phyloP scores from a whole-genome alignment of 30 jellyfish, hydroid and myxozoan species.

The Cassiopea xamachana region DNA sequence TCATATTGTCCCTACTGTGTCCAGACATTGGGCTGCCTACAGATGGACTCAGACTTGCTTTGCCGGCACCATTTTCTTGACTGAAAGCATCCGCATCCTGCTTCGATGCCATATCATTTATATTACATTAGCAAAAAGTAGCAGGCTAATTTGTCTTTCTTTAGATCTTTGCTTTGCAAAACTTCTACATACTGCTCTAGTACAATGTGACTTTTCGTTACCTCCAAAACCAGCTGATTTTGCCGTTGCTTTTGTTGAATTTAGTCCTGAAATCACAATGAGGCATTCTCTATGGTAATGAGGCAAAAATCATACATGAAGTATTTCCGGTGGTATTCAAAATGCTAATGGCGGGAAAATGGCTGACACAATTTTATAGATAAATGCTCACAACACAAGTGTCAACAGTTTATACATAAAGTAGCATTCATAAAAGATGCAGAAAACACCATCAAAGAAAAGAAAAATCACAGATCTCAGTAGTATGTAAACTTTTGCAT shows the following conservation, averaged over 20 bases:
- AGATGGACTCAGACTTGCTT: constrained; percentile 28
- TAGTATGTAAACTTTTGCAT: neutral
- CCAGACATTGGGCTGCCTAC: constrained; percentile 54
- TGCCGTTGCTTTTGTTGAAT: neutral
- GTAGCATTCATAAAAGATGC: neutral
- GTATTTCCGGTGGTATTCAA: neutral
- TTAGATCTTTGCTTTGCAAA: neutral
- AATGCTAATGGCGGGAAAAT: constrained; percentile 5
- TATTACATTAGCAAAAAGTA: too few relatives aligned
- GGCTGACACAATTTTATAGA: neutral
- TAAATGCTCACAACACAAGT: neutral
- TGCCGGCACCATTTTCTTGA: constrained; percentile 10
- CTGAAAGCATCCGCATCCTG: constrained; percentile 6
- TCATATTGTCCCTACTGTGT: constrained; percentile 24
- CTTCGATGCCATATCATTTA: constrained; percentile 27
- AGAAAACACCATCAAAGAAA: neutral
- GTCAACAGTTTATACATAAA: neutral
- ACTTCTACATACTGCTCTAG: neutral
- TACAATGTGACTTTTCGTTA: too few relatives aligned
- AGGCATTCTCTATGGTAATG: neutral
- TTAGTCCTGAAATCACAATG: neutral
- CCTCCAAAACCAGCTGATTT: neutral
- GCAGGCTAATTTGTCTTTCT: too few relatives aligned
- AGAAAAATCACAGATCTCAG: constrained; percentile 35
- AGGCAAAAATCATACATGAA: neutral